phyloP scores from a whole-genome alignment of 2,888 invertebrate genomes.

The Drosophila atripex region DNA sequence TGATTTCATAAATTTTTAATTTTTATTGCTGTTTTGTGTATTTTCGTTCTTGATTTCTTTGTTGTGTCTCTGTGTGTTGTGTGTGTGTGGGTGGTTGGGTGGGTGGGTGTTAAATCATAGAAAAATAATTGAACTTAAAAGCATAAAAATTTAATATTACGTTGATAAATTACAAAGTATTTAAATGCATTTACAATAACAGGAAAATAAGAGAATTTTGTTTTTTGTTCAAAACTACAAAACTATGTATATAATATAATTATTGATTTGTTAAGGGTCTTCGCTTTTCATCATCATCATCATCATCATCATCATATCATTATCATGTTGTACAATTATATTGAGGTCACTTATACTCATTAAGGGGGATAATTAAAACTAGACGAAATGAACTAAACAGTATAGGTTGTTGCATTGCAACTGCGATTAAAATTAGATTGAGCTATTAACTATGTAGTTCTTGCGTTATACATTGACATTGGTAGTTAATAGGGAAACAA shows the following conservation, averaged over 20 bases:
- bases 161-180: constrained; percentile 66
- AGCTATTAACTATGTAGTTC: constrained; percentile 42
- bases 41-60: constrained; percentile 49
- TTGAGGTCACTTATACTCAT: constrained; percentile 28
- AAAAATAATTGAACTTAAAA: constrained; percentile 64
- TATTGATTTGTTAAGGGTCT: constrained; percentile 18
- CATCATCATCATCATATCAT: constrained; percentile 34
- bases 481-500: constrained; percentile 17
- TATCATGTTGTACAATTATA: constrained; percentile 39
- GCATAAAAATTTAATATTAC: constrained; percentile 61
- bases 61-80: constrained; percentile 15
- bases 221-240: constrained; percentile 26
- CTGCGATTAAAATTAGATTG: constrained; percentile 61
- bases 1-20: constrained; percentile 45
- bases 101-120: constrained; percentile 52
- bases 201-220: constrained; percentile 22
- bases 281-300: constrained; percentile 39
- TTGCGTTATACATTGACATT: constrained; percentile 23
- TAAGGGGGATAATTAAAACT: constrained; percentile 26
- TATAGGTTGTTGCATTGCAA: constrained; percentile 60
- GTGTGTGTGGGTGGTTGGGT: constrained; percentile 9
- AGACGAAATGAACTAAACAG: constrained; percentile 40
- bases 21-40: constrained; percentile 52
- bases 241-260: constrained; percentile 24
- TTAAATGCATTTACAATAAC: constrained; percentile 72